Conservation (phyloP, 2,113 vertebrate species). For the Gracilinanus agilis region DNA sequence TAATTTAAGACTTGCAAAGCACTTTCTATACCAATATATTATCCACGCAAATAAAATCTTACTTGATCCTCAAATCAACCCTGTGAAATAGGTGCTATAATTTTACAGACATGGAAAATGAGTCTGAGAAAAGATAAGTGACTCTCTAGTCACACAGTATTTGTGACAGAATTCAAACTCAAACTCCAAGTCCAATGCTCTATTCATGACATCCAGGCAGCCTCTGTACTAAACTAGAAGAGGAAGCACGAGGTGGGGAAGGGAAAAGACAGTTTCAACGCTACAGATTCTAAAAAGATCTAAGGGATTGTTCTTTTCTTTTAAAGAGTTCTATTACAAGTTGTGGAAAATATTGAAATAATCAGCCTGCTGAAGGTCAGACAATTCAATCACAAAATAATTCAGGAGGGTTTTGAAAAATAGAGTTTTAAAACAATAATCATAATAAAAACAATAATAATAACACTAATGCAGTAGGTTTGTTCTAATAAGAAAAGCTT, state of each 20-base stretch:
- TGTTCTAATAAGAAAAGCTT: conserved; percentile 54
- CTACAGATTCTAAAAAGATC: conserved; percentile 19
- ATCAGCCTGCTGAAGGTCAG: neutral
- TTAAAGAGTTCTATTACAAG: neutral
- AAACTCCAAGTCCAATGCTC: neutral
- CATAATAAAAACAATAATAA: neutral
- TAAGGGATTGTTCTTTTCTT: neutral
- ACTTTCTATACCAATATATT: neutral
- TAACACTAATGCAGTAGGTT: neutral
- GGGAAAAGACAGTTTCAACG: neutral
- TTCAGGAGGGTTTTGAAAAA: conserved; percentile 14
- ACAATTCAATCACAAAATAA: conserved; percentile 24
- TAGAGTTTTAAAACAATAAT: conserved; percentile 29
- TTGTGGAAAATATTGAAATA: conserved; percentile 29
- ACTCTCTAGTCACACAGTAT: neutral
- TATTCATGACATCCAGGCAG: neutral
- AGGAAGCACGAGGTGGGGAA: neutral
- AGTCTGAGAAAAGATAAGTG: neutral
- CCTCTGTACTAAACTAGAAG: neutral
- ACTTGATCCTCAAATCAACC: neutral
- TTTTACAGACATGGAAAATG: neutral
- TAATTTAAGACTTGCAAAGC: neutral
- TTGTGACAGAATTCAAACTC: neutral
- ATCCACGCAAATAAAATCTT: neutral
- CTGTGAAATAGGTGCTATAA: neutral